Evolutionary conservation across 2,888 invertebrate species (phyloP).

Genomic region (Ophion ellenae): DNA sequence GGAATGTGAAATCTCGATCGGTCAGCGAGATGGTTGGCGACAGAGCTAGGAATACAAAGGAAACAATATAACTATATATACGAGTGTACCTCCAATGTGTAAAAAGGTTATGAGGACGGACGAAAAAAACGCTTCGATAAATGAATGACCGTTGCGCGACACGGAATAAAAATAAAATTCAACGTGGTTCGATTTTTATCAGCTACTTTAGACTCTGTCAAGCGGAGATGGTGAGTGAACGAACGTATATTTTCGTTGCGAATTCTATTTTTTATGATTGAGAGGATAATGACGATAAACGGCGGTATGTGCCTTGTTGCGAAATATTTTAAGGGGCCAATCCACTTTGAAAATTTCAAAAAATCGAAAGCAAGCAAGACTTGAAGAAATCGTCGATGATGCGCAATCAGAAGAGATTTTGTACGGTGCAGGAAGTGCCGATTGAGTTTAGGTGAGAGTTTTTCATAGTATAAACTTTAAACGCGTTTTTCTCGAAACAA

Average conservation of each 20-base stretch:
- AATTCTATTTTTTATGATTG: not conserved
- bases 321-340: not conserved
- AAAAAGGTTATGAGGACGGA: not conserved
- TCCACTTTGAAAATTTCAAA: no score
- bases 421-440: no score
- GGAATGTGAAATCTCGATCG: slow-evolving; percentile 46
- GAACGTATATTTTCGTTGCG: not conserved
- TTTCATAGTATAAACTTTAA: no score
- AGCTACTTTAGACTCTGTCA: not conserved
- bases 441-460: no score
- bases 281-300: not conserved
- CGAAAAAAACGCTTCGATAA: not conserved
- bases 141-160: not conserved
- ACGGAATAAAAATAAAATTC: not conserved
- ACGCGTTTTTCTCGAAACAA: no score
- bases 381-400: no score
- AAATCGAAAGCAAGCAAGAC: no score
- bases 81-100: not conserved
- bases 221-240: not conserved
- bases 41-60: slow-evolving; percentile 17
- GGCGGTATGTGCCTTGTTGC: not conserved
- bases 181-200: not conserved
- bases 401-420: no score
- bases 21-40: slow-evolving; percentile 29
- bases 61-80: slow-evolving; percentile 13